Base-by-base conservation (phyloP, 2,113 vertebrate genomes). In the Oceanodroma tethys region DNA sequence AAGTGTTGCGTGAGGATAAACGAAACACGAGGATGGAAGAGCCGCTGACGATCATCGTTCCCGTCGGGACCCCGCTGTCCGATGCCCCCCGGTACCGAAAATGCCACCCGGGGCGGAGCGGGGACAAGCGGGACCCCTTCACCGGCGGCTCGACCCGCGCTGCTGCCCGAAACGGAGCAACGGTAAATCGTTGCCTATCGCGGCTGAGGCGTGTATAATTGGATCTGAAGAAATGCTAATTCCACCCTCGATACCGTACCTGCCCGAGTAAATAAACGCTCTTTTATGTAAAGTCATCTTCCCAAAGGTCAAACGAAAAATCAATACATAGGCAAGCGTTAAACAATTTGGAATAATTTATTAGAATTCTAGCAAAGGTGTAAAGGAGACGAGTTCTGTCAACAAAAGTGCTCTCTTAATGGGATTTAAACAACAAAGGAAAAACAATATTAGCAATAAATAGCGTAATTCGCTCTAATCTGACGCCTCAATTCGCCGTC, bases 301-400 rank as follows among this genome's bases (percentile, higher is more conserved):
- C 21, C 15, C 40, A 16, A 59, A 79, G 95, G 86, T 96, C 96
- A 90, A 16, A 79, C 25, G 55, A 62, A 45, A 88, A 96, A 96
- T 95, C 93, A 60, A 95, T 94, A 30, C 55, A 7, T 50, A 86
- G 60, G 86, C 71, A 32, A 76, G 90, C 93, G 92, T 94, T 96
- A 76, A 92, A 94, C 66, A 88, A 94, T 93, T 95, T 60, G 81
- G 92, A 95, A 96, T 96, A 88, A 95, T 97, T 95, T 92, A 96
- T 95, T 88, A 38, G 81, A 25, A 58, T 81, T 88, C 78, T 50
- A 50, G 43, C 70, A 10, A 95, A 94, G 93, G 78, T 86, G 94
- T 40, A 16, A 78, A 79, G 29, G 50, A 81, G 81, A 21, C n/a
- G 58, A 71, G 47, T 70, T 52, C 86, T 30, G 76, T 22, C 62